A percentile compares a stretch with the other conserved stretches of the same genome.
Conservation (phyloP, 2,888 invertebrate genomes). For the Escarpia spicata region DNA sequence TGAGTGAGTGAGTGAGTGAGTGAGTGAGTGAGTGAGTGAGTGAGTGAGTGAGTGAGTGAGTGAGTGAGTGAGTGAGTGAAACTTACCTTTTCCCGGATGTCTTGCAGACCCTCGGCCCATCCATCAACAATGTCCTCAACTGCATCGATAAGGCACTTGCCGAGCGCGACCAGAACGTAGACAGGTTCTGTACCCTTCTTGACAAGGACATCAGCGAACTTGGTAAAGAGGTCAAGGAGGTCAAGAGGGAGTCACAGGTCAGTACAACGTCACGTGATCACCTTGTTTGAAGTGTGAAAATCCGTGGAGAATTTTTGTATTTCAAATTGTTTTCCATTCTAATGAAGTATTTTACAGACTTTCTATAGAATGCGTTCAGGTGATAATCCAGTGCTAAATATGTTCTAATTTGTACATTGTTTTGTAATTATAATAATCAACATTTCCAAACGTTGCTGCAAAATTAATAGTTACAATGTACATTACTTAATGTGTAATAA, state of each 20-base stretch:
- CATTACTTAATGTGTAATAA: no score
- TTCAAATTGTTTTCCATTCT: neutral
- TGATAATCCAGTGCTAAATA: neutral
- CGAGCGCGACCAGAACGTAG: constrained; percentile 76
- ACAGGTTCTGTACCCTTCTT: constrained; percentile 77
- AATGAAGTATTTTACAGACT: neutral
- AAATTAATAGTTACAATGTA: no score
- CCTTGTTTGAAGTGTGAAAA: neutral
- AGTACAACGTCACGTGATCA: constrained; percentile 35
- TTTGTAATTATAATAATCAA: neutral
- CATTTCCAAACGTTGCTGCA: neutral
- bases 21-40: no score
- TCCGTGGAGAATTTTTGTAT: neutral
- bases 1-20: no score
- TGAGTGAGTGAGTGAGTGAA: neutral
- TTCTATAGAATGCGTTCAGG: no score
- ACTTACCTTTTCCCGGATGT: neutral
- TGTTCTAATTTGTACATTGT: neutral
- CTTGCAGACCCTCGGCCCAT: constrained; percentile 60
- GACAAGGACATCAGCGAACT: constrained; percentile 82
- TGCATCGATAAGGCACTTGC: constrained; percentile 78
- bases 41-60: neutral
- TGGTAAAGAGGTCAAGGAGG: constrained; percentile 77
- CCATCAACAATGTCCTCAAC: constrained; percentile 71
- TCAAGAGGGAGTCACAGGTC: constrained; percentile 79